Conservation (phyloP, 1,140 invertebrate species). For the Drosophila trapezifrons region DNA sequence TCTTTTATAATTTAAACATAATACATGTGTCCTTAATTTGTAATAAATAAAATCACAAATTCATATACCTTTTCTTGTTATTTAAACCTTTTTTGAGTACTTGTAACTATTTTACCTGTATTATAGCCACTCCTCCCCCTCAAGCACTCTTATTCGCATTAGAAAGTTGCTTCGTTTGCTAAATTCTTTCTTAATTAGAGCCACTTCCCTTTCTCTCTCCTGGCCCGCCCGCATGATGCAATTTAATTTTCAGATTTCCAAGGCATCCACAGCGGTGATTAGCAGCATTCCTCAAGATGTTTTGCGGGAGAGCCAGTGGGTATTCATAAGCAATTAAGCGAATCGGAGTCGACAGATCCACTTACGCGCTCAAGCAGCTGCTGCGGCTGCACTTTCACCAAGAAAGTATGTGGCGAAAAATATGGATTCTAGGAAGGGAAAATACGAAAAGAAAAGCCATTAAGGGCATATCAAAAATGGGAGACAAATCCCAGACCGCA, state of each 20-base stretch:
- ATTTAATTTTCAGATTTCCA: slow-evolving; percentile 38
- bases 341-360: slow-evolving; percentile 46
- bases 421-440: slow-evolving; percentile 62
- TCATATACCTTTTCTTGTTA: not conserved
- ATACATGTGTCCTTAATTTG: no score
- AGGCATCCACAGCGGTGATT: slow-evolving; percentile 11
- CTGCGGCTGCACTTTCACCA: slow-evolving; percentile 60
- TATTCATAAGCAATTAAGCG: slow-evolving; percentile 73
- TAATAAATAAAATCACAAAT: no score
- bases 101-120: not conserved
- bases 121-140: no score
- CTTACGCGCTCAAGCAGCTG: slow-evolving; percentile 68
- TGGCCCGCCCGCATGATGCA: slow-evolving; percentile 25
- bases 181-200: slow-evolving; percentile 35
- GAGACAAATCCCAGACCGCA: slow-evolving; percentile 63
- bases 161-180: slow-evolving; percentile 28
- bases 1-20: no score
- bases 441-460: slow-evolving; percentile 49
- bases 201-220: not conserved
- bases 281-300: slow-evolving; percentile 15
- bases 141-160: slow-evolving; percentile 22
- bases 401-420: slow-evolving; percentile 21
- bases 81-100: not conserved
- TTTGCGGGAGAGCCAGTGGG: slow-evolving; percentile 1
- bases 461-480: slow-evolving; percentile 63